Conservation (phyloP, 1,140 invertebrate genomes). For the Parasteatoda tepidariorum region DNA sequence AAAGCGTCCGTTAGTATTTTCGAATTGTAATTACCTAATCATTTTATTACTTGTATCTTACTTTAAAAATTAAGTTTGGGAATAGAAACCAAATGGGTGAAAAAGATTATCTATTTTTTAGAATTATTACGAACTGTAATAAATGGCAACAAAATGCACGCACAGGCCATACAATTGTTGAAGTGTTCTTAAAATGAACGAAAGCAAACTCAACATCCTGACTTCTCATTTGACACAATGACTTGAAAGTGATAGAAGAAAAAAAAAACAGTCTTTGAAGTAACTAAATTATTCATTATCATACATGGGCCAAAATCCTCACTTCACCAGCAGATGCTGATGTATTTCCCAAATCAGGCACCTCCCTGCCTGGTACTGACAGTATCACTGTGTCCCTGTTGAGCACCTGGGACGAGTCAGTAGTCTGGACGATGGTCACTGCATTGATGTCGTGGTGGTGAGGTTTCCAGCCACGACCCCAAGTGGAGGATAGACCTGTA, state of each 20-base stretch:
- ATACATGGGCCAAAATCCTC: constrained; percentile 66
- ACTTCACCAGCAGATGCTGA: constrained; percentile 58
- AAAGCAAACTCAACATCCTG: no score
- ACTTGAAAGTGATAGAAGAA: neutral
- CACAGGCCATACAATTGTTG: no score
- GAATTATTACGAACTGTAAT: no score
- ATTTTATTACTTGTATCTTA: no score
- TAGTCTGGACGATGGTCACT: constrained; percentile 80
- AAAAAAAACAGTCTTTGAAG: neutral
- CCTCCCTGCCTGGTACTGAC: constrained; percentile 63
- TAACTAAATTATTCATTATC: constrained; percentile 19
- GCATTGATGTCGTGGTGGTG: constrained; percentile 74
- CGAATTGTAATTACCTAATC: no score
- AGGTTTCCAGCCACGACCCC: constrained; percentile 13
- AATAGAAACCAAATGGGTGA: no score
- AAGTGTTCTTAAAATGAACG: no score
- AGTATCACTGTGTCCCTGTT: constrained; percentile 64
- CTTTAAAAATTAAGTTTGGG: no score
- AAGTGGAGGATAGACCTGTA: neutral
- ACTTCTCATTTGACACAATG: neutral
- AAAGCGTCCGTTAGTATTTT: no score
- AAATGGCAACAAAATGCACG: no score
- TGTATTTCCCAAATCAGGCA: neutral
- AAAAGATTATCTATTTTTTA: no score
- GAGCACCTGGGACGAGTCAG: constrained; percentile 67